A percentile compares a stretch with the other conserved stretches of the same genome.
phyloP scores from a whole-genome alignment of 2,797 vertebrate species.

The Buceros bicornis region DNA sequence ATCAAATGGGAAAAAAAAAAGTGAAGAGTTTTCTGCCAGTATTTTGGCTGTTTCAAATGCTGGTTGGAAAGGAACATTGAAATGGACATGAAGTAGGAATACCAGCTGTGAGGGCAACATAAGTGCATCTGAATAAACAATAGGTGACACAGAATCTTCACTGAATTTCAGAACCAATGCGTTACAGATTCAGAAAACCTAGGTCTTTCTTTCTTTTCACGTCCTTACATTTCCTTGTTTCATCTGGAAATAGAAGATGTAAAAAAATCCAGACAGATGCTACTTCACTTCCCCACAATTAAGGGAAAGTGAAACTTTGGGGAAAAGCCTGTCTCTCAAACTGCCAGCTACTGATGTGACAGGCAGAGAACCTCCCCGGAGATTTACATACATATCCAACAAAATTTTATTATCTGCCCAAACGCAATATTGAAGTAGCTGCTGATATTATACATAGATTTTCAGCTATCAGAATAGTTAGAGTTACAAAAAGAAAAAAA shows the following conservation, averaged over 20 bases:
- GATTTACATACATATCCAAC: neutral
- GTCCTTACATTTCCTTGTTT: neutral
- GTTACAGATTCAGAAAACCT: neutral
- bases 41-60: neutral
- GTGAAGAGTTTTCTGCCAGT: neutral
- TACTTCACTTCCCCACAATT: neutral
- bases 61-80: neutral
- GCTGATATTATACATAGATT: neutral
- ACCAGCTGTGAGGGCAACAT: neutral
- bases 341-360: neutral
- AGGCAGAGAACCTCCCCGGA: neutral
- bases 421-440: neutral
- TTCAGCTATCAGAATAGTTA: neutral
- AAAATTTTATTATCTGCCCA: slow-evolving; percentile 3
- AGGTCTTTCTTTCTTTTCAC: neutral
- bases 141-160: neutral
- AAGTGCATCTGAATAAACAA: neutral
- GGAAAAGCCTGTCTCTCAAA: neutral
- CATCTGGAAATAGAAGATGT: neutral
- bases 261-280: neutral
- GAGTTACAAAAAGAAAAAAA: neutral
- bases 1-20: neutral
- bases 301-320: neutral
- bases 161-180: neutral
- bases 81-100: neutral